Base-by-base conservation (phyloP, 2,113 vertebrate genomes). In the Pagrus major region DNA sequence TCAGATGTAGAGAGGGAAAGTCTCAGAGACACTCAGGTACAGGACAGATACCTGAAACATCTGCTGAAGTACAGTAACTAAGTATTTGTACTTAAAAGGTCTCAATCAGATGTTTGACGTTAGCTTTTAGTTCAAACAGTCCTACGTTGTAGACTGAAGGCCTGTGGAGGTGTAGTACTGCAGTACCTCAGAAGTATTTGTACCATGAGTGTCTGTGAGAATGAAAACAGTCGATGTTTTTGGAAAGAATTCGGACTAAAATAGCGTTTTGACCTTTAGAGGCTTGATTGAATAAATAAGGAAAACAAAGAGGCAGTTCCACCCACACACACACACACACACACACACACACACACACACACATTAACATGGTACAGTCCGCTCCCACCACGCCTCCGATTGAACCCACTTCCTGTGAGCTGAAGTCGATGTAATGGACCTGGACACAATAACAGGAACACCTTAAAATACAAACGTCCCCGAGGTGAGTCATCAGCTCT, bases 261-360 rank as follows among this genome's bases (percentile, higher is more conserved):
- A 84, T 76, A 87, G 33, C 71, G 58, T 41, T 86, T 71, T 90
- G 88, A 33, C 88, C 83, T 88, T 86, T 81, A 67, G 52, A 67
- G 52, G 56, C 52, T 75, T 0, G 11, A 33, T 60, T 66, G 23
- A 79, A 86, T 83, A 81, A 87, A 90, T 72, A 83, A 65, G 76
- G 35, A 59, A 80, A 80, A 86, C 84, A 86, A 37, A 70, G 52
- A 51, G 73, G 44, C n/a, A 0, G 20, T 63, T 18, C 64, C 65
- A 67, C 74, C 66, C 68, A 51, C 59, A 55, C 44, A 61, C 18
- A 61, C 33, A 71, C 64, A 66, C 73, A 69, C 68, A 51, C 59
- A 54, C 37, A 49, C 67, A 58, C 54, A 39, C 51, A 55, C 37
- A 47, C 20, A 63, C 35, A 66, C 58, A 63, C 75, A 67, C 66